Percentiles rank a stretch among this genome's conserved stretches.
Conservation (phyloP, 2,113 vertebrate species). For the Cephalophus harveyi region DNA sequence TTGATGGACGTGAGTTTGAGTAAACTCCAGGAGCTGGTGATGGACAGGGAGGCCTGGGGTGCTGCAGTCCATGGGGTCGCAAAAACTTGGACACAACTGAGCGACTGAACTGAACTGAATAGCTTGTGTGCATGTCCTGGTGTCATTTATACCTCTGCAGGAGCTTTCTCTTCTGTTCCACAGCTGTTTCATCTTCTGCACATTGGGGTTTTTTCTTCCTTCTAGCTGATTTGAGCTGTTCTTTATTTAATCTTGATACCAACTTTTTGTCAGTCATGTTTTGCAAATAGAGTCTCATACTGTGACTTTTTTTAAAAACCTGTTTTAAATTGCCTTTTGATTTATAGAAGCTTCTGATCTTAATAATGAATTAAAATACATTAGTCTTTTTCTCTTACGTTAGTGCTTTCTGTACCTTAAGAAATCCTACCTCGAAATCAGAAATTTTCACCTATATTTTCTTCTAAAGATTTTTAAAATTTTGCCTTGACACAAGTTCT, state of each 20-base stretch:
- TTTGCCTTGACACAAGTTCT: slow-evolving; percentile 28
- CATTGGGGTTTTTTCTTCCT: neutral
- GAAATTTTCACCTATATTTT: slow-evolving; percentile 9
- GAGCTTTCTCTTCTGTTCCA: neutral
- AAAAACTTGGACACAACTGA: rapidly evolving
- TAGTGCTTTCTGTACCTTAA: neutral
- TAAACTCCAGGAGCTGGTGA: rapidly evolving
- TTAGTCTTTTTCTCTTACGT: neutral
- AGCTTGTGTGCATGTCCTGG: neutral
- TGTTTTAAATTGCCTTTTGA: neutral
- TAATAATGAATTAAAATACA: neutral
- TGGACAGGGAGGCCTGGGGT: neutral
- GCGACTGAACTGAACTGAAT: rapidly evolving
- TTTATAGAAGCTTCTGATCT: neutral
- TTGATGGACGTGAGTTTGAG: neutral
- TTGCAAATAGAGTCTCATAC: neutral
- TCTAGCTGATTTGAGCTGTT: neutral
- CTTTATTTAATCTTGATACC: neutral
- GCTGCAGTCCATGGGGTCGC: neutral
- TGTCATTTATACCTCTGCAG: neutral
- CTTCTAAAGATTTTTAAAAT: neutral
- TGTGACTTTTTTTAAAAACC: neutral
- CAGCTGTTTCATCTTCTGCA: neutral
- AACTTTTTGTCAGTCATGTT: neutral
- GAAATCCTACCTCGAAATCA: neutral